Conservation (phyloP, 2,113 vertebrate genomes). For the human region GRCh38 chr16:78944501-78945000, state of each 20-base stretch:
- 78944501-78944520: neutral
- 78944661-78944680: neutral
- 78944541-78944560: neutral
- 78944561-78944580: neutral
- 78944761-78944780: neutral
- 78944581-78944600: neutral
- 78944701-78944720: neutral
- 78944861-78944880: neutral
- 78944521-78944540: neutral
- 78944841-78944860: neutral
- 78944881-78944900: neutral
- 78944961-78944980: too few relatives aligned
- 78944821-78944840: neutral
- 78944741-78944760: neutral
- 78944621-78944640: neutral
- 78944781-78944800: neutral
- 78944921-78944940: too few relatives aligned
- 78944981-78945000: too few relatives aligned
- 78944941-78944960: too few relatives aligned
- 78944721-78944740: neutral
- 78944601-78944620: too few relatives aligned
- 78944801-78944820: neutral
- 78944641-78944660: neutral
- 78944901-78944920: too few relatives aligned
- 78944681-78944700: neutral